Evolutionary conservation across 2,888 invertebrate species (phyloP).

Genomic region (Hypena proboscidalis): DNA sequence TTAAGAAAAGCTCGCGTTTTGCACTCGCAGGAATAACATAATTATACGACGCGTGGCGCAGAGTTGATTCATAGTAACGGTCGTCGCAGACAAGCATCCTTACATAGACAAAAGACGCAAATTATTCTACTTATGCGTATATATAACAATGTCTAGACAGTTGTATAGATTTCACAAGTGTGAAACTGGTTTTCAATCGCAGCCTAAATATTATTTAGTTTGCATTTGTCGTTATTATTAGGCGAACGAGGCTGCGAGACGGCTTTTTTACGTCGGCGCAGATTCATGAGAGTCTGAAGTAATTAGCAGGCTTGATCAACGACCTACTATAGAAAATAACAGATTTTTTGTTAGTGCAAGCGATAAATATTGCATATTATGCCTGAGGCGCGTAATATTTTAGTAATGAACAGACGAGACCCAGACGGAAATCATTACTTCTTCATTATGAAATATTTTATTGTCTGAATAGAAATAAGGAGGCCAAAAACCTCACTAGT

Average conservation of each 20-base stretch:
- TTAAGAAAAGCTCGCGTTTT: conserved; percentile 39
- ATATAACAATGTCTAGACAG: conserved; percentile 13
- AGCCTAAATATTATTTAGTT: conserved; percentile 21
- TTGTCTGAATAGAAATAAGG: conserved; percentile 20
- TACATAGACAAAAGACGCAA: conserved; percentile 19
- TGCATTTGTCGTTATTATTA: conserved; percentile 13
- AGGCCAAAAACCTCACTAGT: conserved; percentile 11
- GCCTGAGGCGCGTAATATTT: conserved; percentile 24
- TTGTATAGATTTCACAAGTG: conserved; percentile 29
- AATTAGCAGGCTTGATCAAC: conserved; percentile 24
- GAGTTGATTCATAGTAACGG: conserved; percentile 36
- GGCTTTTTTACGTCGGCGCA: conserved; percentile 15
- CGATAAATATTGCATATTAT: conserved; percentile 24
- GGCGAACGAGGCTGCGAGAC: conserved; percentile 7
- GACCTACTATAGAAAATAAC: conserved; percentile 19
- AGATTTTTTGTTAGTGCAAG: conserved; percentile 11
- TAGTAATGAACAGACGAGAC: conserved; percentile 29
- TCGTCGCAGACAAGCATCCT: conserved; percentile 18
- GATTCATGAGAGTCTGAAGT: conserved; percentile 11
- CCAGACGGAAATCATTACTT: conserved; percentile 36
- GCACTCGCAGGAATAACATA: conserved; percentile 27
- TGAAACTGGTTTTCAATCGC: conserved; percentile 26
- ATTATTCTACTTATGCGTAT: conserved; percentile 11
- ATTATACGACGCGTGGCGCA: conserved; percentile 32
- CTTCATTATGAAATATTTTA: conserved; percentile 25